Base-by-base conservation (phyloP, 2,113 vertebrate species). In the Rhea pennata region DNA sequence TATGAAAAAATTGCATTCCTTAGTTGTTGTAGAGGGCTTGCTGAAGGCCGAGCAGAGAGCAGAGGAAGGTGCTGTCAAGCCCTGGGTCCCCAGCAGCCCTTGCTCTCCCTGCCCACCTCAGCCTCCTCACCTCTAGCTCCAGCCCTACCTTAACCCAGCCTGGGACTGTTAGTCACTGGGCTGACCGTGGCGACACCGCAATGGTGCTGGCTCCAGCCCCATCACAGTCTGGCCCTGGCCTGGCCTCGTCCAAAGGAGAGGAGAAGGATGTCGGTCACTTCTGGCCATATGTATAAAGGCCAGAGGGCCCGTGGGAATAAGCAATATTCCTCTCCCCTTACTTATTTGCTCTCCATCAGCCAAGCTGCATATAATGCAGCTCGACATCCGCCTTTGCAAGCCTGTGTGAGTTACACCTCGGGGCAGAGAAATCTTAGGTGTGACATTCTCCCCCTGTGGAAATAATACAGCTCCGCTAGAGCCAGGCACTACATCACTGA, bases 281-380 rank as follows among this genome's bases (percentile, higher is more conserved):
- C 26, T 75, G 9, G 29, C 44, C 5, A 0, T 24, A 31, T 3
- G 1, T 15, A 10, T 75, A 61, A 73, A 79, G 53, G 62, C 58
- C 73, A 70, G 12, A 75, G 50, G 4, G 10, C 12, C 10, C 19
- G 10, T 15, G 36, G 76, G 76, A 73, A 70, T 36, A 65, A 64
- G 16, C 26, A 20, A 16, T 40, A 40, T 81, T 58, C 70, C 36
- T 48, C 29, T 56, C 22, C 20, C 6, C 15, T 24, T 33, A 15
- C 16, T 70, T 50, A 27, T 69, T 76, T 73, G 16, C 58, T 23
- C 27, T 88, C 46, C 50, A 36, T 50, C 64, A 29, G 56, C 29
- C 0, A 0, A 79, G 33, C 48, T 59, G 24, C 22, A 15, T 8
- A 3, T 8, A 51, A 26, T 2, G 2, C 14, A 42, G 36, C 22